Base-by-base conservation (phyloP, 2,797 vertebrate species). In the Anableps anableps region DNA sequence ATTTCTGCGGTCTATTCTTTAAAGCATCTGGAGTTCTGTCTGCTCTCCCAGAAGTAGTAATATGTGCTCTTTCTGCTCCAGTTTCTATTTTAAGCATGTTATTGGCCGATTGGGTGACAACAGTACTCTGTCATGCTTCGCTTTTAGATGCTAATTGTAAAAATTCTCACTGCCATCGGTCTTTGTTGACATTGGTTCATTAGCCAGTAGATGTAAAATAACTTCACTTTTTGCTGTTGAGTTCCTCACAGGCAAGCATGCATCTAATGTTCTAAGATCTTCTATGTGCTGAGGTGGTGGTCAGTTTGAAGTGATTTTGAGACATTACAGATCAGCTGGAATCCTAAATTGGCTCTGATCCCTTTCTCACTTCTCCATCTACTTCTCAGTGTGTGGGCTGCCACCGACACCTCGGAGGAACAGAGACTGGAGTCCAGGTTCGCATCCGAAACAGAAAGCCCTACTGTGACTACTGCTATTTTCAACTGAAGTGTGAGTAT, bases 381-480 rank as follows among this genome's bases (percentile, higher is more conserved):
- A 78, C 72, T 68, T 26, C 73, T 82, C 94, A 99, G 99, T 99
- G 97, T 72, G 94, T 96, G 93, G 95, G 94, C 93, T 98, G 98
- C 82, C 88, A 87, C 83, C 82, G 90, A 13, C 94, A 95, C 91
- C 97, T 99, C 0, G 94, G 96, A 84, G 96, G 96, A 90, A 95
- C 96, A 75, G 92, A 94, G 75, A 92, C 94, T 4, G 96, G 97
- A 95, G 95, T 97, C 50, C 97, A 97, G 96, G 97, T 99, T 90
- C 93, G 96, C 89, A 96, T 99, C 94, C 87, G 95, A 94, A 96
- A 97, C 93, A 75, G 94, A 87, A 96, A 96, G 78, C 96, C 98
- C 80, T 97, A 96, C 96, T 98, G 98, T 92, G 96, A 98, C 19
- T 85, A 92, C 95, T 98, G 98, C 95, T 97, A 97, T 96, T 89